A percentile compares a stretch with the other conserved stretches of the same genome.
phyloP scores from a whole-genome alignment of 1,140 invertebrate species.

The Rhizoglyphus robini region DNA sequence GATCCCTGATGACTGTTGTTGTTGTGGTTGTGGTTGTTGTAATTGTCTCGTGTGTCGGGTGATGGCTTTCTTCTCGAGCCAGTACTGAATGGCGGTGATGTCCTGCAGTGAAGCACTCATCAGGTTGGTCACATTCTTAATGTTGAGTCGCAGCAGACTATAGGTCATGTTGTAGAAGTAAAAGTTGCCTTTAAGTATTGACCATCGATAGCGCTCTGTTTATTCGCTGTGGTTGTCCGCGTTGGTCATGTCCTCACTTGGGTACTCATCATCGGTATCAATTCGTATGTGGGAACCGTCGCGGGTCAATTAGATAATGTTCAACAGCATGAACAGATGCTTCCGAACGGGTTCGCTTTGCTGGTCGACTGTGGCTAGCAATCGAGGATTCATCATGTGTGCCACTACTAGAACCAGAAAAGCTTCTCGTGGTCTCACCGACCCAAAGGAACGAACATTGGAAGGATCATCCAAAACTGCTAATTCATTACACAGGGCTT shows the following conservation, averaged over 20 bases:
- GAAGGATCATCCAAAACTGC: no score
- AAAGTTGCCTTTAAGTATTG: no score
- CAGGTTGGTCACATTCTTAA: no score
- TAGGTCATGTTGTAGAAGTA: constrained; percentile 8
- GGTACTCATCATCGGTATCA: not conserved
- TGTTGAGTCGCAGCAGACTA: no score
- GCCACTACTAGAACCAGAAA: not conserved
- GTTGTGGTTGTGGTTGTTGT: no score
- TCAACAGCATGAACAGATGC: not conserved
- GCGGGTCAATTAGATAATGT: not conserved
- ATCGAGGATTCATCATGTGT: not conserved
- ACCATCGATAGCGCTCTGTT: not conserved
- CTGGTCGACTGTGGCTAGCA: not conserved
- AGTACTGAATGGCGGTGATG: no score
- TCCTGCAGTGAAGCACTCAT: no score
- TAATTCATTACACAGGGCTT: no score
- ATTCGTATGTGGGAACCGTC: not conserved
- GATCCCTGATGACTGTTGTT: no score
- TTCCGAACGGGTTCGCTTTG: not conserved
- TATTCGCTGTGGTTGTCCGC: not conserved
- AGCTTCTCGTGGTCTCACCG: not conserved
- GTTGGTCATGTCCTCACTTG: not conserved
- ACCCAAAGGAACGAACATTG: no score
- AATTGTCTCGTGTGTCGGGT: no score
- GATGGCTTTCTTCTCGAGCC: no score